These are phyloP conservation scores for Lymantria dispar DNA, from an alignment of 2,888 invertebrate species.

Conservation along the genomic window DNA sequence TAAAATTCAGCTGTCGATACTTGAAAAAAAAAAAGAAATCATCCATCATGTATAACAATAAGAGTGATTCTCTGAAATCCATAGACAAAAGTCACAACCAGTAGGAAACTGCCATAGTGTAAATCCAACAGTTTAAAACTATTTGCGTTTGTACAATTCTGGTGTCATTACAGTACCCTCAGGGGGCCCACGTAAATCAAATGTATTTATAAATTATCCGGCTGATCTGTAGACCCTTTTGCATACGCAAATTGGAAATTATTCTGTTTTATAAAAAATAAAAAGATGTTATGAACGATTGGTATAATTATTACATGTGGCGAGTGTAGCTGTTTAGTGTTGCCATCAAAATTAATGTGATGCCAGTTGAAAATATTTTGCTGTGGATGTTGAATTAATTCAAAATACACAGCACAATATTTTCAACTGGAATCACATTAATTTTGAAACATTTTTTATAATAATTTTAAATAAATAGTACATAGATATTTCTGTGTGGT, in stretches of 20 bases:
- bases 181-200: constrained; percentile 40
- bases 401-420: too few species aligned
- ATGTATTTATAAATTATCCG: constrained; percentile 8
- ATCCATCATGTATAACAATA: constrained; percentile 10
- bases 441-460: too few species aligned
- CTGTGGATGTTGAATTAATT: too few species aligned
- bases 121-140: neutral
- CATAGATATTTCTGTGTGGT: too few species aligned
- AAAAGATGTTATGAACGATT: constrained; percentile 6
- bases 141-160: constrained; percentile 3
- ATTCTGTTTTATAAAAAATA: constrained; percentile 19
- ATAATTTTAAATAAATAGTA: too few species aligned
- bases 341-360: neutral
- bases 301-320: constrained; percentile 4
- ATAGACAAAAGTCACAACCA: constrained; percentile 8
- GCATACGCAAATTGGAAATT: constrained; percentile 37
- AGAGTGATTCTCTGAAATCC: constrained; percentile 5
- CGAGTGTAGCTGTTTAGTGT: neutral
- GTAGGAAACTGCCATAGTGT: constrained; percentile 3
- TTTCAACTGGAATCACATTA: too few species aligned
- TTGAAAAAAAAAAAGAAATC: neutral
- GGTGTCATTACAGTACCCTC: constrained; percentile 31
- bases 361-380: neutral
- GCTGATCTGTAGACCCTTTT: constrained; percentile 18
- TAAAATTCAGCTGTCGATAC: neutral